phyloP scores from a whole-genome alignment of 2,113 vertebrate species.

The Nanorana parkeri region DNA sequence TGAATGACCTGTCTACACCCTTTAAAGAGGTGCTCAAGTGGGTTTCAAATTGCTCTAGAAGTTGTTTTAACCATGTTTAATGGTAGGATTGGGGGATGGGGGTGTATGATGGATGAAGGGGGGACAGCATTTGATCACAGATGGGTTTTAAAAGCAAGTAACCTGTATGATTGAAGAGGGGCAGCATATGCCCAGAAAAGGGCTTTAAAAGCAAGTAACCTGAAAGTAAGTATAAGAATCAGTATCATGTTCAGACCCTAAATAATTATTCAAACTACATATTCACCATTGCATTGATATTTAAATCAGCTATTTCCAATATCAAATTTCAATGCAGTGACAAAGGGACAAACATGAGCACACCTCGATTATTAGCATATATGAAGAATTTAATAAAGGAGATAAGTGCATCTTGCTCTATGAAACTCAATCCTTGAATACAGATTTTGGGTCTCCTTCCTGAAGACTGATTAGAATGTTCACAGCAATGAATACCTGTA shows the following conservation, averaged over 20 bases:
- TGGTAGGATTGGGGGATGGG: too few relatives aligned
- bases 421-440: constrained; percentile 41
- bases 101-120: too few relatives aligned
- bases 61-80: too few relatives aligned
- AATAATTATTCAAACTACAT: constrained; percentile 45
- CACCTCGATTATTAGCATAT: constrained; percentile 51
- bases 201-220: neutral
- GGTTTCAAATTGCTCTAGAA: too few relatives aligned
- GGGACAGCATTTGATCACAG: too few relatives aligned
- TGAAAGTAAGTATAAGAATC: constrained; percentile 2
- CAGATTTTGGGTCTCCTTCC: constrained; percentile 36
- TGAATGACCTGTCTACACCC: too few relatives aligned
- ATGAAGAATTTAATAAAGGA: constrained; percentile 53
- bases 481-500: constrained; percentile 30
- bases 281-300: constrained; percentile 43
- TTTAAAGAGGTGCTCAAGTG: too few relatives aligned
- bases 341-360: constrained; percentile 41
- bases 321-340: constrained; percentile 9
- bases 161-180: neutral
- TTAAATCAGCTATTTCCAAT: constrained; percentile 49
- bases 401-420: constrained; percentile 42
- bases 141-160: neutral
- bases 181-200: too few relatives aligned
- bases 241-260: constrained; percentile 14
- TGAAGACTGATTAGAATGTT: constrained; percentile 43